Percentiles rank a stretch among this genome's conserved stretches.
phyloP scores from a whole-genome alignment of 2,113 vertebrate genomes.

The Passer montanus region DNA sequence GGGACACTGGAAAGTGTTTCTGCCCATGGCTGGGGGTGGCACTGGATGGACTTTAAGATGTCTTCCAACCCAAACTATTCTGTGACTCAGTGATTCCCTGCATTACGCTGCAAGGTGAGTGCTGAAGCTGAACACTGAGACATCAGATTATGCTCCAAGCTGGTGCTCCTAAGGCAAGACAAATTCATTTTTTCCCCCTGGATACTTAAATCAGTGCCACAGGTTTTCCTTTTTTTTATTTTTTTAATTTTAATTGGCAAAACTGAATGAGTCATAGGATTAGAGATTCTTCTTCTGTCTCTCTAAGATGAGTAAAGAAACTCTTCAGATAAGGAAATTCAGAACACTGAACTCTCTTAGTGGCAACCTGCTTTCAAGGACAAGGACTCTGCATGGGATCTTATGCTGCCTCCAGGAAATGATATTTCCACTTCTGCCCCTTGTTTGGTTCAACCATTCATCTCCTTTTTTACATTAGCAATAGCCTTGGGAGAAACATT shows the following conservation, averaged over 20 bases:
- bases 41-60: fast-evolving
- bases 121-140: not conserved
- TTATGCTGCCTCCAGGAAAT: not conserved
- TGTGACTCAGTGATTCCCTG: not conserved
- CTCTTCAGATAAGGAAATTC: not conserved
- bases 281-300: not conserved
- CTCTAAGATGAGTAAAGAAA: not conserved
- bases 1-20: fast-evolving
- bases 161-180: not conserved
- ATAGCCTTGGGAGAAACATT: not conserved
- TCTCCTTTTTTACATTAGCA: not conserved
- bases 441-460: not conserved
- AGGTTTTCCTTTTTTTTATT: not conserved
- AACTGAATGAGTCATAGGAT: not conserved
- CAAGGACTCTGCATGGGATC: not conserved
- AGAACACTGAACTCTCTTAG: not conserved
- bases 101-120: too few relatives aligned
- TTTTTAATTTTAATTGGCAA: not conserved
- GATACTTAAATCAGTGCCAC: not conserved
- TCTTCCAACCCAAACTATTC: not conserved
- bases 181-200: fast-evolving
- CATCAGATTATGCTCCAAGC: fast-evolving
- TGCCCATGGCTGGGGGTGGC: not conserved
- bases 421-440: not conserved
- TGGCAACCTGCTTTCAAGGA: not conserved